These are phyloP conservation scores for Pocillopora verrucosa DNA, from an alignment of 64 coral and sea anemone genomes.

Conservation along the genomic window DNA sequence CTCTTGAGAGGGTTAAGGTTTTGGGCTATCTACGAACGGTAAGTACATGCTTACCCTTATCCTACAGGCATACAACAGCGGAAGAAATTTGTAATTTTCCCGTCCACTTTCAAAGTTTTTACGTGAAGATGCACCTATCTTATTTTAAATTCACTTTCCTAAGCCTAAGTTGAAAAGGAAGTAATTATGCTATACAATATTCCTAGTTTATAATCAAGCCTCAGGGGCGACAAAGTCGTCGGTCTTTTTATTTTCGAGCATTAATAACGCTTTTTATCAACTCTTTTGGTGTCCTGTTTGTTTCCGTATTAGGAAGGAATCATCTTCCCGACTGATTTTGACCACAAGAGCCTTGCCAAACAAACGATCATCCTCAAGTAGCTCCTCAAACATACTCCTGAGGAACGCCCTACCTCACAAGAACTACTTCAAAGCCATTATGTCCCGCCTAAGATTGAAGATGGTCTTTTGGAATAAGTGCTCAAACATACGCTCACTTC, in stretches of 20 bases:
- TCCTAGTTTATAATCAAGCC: no score
- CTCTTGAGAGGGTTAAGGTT: slow-evolving; percentile 81
- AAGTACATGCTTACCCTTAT: slow-evolving; percentile 12
- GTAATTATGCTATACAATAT: no score
- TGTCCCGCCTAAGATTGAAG: slow-evolving; percentile 96
- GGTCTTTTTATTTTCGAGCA: no score
- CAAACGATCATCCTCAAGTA: slow-evolving; percentile 74
- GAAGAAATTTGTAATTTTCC: no score
- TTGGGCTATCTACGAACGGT: slow-evolving; percentile 83
- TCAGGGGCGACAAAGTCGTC: no score
- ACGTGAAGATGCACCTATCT: no score
- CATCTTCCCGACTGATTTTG: slow-evolving; percentile 52
- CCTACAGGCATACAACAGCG: no score
- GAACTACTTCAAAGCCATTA: slow-evolving; percentile 84
- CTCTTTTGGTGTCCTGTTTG: slow-evolving; percentile 33
- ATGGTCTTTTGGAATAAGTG: slow-evolving; percentile 67
- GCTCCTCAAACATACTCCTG: slow-evolving; percentile 86
- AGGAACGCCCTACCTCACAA: slow-evolving; percentile 76
- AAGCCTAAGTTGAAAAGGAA: no score
- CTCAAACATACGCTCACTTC: slow-evolving; percentile 63
- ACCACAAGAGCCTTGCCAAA: slow-evolving; percentile 64
- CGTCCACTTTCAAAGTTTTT: no score
- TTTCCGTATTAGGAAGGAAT: slow-evolving; percentile 56
- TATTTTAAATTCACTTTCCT: no score
- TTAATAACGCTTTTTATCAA: background rate